A percentile compares a stretch with the other conserved stretches of the same genome.
Evolutionary conservation across 2,113 vertebrate genomes (phyloP).

Genomic region (Triplophysa tibetana): DNA sequence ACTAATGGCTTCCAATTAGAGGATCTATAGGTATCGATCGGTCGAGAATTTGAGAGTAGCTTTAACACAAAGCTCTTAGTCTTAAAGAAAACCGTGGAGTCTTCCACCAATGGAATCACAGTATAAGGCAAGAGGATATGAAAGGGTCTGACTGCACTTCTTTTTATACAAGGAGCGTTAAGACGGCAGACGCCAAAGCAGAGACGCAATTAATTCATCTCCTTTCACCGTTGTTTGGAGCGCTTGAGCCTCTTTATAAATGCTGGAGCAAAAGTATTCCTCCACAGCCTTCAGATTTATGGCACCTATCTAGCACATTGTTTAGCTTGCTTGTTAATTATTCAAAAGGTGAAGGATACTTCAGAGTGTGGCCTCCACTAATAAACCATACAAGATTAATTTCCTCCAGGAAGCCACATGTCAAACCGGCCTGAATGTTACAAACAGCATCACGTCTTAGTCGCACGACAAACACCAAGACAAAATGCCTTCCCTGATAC

Average conservation of each 20-base stretch:
- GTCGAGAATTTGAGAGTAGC: slow-evolving; percentile 72
- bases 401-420: slow-evolving; percentile 42
- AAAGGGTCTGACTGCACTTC: slow-evolving; percentile 13
- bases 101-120: slow-evolving; percentile 32
- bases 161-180: slow-evolving; percentile 8
- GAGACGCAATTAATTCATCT: slow-evolving; percentile 34
- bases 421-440: slow-evolving; percentile 44
- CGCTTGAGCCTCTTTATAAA: slow-evolving; percentile 29
- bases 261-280: slow-evolving; percentile 31
- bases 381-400: slow-evolving; percentile 50
- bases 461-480: too few species aligned
- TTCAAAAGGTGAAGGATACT: slow-evolving; percentile 55
- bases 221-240: slow-evolving; percentile 24
- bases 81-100: slow-evolving; percentile 52
- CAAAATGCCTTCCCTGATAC: neutral
- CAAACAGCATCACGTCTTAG: slow-evolving; percentile 6
- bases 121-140: neutral
- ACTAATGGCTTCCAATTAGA: slow-evolving; percentile 85
- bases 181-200: slow-evolving; percentile 28
- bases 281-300: slow-evolving; percentile 46
- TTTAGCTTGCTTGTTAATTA: slow-evolving; percentile 59
- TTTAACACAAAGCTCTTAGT: slow-evolving; percentile 59
- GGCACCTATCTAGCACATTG: slow-evolving; percentile 53
- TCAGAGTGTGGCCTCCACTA: slow-evolving; percentile 44
- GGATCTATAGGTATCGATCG: slow-evolving; percentile 87